phyloP scores from a whole-genome alignment of 1,140 invertebrate species.

The Oedothorax gibbosus region DNA sequence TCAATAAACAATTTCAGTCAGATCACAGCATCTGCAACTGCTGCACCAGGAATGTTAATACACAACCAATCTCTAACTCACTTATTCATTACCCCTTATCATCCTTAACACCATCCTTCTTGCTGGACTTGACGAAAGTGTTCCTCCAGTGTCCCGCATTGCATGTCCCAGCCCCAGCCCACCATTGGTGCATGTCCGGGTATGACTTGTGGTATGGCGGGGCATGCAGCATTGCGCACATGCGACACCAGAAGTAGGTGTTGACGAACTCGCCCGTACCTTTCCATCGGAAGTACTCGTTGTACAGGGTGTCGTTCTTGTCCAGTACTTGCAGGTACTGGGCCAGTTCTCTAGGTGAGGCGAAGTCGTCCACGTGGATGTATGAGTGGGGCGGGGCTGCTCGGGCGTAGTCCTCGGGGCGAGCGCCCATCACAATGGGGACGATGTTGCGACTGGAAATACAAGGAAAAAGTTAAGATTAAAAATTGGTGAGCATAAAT shows the following conservation, averaged over 20 bases:
- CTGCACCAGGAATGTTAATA: too few species aligned
- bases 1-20: too few species aligned
- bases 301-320: constrained; percentile 87
- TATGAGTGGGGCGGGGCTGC: constrained; percentile 88
- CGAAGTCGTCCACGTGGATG: constrained; percentile 95
- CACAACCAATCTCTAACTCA: too few species aligned
- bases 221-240: constrained; percentile 91
- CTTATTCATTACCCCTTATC: constrained; percentile 41
- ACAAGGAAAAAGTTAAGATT: constrained; percentile 5
- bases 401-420: constrained; percentile 87
- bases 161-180: constrained; percentile 62
- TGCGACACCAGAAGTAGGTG: constrained; percentile 94
- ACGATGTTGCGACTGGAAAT: constrained; percentile 83
- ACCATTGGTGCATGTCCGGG: constrained; percentile 71
- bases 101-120: constrained; percentile 17
- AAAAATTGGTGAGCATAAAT: too few species aligned
- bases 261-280: constrained; percentile 94
- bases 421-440: constrained; percentile 95
- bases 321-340: constrained; percentile 87
- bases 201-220: constrained; percentile 70
- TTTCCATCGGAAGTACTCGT: constrained; percentile 91
- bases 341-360: constrained; percentile 84
- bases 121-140: background rate
- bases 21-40: too few species aligned
- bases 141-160: constrained; percentile 44